A percentile compares a stretch with the other conserved stretches of the same genome.
Evolutionary conservation across 2,797 vertebrate genomes (phyloP).

Genomic region (Phoeniculus purpureus): DNA sequence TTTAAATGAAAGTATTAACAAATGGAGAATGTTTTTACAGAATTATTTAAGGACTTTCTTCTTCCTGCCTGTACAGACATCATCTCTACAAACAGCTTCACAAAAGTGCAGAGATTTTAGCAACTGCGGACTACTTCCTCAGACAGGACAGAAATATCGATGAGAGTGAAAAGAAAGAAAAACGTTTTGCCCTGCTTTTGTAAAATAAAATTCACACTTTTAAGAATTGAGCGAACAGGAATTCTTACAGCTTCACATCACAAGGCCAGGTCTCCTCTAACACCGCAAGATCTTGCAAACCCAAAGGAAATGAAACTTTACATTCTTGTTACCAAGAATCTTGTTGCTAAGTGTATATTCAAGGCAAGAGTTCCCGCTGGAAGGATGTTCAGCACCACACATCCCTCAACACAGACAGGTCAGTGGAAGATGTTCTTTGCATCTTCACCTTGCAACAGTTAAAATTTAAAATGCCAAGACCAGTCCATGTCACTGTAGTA

Average conservation of each 20-base stretch:
- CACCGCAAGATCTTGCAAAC: neutral
- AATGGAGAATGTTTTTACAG: neutral
- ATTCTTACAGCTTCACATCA: neutral
- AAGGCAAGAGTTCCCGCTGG: neutral
- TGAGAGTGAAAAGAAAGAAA: neutral
- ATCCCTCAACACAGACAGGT: neutral
- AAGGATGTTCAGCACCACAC: rapidly evolving
- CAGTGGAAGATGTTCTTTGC: neutral
- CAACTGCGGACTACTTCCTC: neutral
- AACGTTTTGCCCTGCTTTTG: neutral
- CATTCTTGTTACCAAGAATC: neutral
- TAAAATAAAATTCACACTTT: neutral
- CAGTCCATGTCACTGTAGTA: neutral
- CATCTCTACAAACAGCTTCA: neutral
- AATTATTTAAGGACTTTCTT: neutral
- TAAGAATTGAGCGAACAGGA: neutral
- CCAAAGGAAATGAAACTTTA: neutral
- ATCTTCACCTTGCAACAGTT: neutral
- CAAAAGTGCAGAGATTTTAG: neutral
- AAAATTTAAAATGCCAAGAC: neutral
- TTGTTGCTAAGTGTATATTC: neutral
- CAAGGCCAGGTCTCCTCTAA: neutral
- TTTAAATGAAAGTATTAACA: neutral
- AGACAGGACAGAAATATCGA: neutral
- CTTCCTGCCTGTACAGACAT: neutral